Conservation (phyloP, 2,888 invertebrate species). For the Leucophenga maculata region DNA sequence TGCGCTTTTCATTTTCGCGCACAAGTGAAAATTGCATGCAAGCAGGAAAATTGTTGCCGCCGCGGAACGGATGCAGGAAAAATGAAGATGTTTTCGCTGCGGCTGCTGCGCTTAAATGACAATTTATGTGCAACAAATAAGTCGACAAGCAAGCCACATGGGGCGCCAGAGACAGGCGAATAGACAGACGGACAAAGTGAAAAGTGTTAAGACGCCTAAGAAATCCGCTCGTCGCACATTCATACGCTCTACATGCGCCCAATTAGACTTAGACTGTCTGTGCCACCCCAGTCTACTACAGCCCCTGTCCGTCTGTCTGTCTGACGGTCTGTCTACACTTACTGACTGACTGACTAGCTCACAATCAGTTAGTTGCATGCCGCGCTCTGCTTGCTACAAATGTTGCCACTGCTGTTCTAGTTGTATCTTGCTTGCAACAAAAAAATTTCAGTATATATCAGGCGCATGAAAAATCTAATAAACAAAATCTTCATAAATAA, state of each 20-base stretch:
- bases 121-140: constrained; percentile 24
- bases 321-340: background rate
- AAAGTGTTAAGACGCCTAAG: background rate
- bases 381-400: constrained; percentile 14
- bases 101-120: constrained; percentile 20
- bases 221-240: background rate
- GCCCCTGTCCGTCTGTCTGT: no score
- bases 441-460: constrained; percentile 12
- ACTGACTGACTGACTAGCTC: background rate
- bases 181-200: background rate
- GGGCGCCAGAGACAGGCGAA: background rate
- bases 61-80: background rate
- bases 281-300: background rate
- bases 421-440: constrained; percentile 14
- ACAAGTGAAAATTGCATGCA: background rate
- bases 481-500: constrained; percentile 25
- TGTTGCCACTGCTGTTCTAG: constrained; percentile 8
- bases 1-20: constrained; percentile 13
- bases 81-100: background rate
- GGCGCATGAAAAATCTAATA: constrained; percentile 10
- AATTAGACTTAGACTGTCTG: constrained; percentile 7
- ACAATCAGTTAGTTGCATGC: background rate
- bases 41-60: background rate
- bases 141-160: background rate
- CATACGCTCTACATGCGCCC: constrained; percentile 17